Base-by-base conservation (phyloP, 2,797 vertebrate genomes). In the Diplodus sargus region DNA sequence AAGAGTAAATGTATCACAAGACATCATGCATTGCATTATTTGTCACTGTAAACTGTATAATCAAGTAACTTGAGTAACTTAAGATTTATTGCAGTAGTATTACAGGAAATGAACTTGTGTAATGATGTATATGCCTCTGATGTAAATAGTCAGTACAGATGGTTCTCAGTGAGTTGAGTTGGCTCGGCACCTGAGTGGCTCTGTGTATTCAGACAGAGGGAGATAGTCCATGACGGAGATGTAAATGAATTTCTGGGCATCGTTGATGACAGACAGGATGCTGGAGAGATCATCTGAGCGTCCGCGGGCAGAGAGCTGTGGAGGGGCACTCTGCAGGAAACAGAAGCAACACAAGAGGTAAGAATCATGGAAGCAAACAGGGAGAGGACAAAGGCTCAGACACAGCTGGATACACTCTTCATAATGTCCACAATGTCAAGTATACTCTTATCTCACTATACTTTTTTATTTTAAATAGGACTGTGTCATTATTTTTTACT, bases 211-310 rank as follows among this genome's bases (percentile, higher is more conserved):
- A 14, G 93, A 94, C 81, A 93, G 78, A 0, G 96, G 96, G n/a
- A 96, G 90, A 45, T 91, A 96, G 85, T 96, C 94, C 95, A 96
- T 96, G 78, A 96, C 95, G 0, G 96, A 95, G 70, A 96, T 86
- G 88, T 91, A 90, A 65, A 96, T 53, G 8, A 95, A 95, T 23
- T 83, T 62, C 58, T 81, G 85, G 39, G 96, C 96, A 1, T 96
- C 95, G 0, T 59, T 3, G 14, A 96, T 96, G 76, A 96, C 87
- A 0, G 93, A 94, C 7, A 96, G 70, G 84, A 96, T 95, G 87
- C 95, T 73, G 11, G 87, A 12, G 30, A 96, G 93, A n/a, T 96
- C 96, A 2, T 95, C 90, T 0, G 95, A 93, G 76, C 95, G 94
- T 0, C 95, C 94, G 0, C 85, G 62, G 1, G 95, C 82, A 0